Percentiles rank a stretch among this genome's conserved stretches.
Conservation (phyloP, 2,888 invertebrate species). For the Spisula solida region DNA sequence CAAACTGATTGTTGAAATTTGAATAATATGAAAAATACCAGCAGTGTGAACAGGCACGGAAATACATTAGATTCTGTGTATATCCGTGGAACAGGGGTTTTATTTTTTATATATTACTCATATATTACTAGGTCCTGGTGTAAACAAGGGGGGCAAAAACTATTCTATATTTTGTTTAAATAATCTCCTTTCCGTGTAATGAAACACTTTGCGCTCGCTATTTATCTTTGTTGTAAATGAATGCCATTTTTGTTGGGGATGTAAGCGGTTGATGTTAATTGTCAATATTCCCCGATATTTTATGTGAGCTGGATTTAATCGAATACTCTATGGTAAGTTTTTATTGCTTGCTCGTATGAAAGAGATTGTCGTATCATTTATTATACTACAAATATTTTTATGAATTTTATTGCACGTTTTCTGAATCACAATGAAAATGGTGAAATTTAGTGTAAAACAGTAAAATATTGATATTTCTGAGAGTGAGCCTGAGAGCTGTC, state of each 20-base stretch:
- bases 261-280: conserved; percentile 10
- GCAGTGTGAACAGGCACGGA: too few species aligned
- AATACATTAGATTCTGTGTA: too few species aligned
- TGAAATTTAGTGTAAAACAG: not conserved
- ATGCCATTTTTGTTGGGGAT: not conserved
- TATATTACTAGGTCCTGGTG: too few species aligned
- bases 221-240: not conserved
- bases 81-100: too few species aligned
- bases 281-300: not conserved
- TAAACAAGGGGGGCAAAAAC: not conserved
- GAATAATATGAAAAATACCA: too few species aligned
- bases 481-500: not conserved
- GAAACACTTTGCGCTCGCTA: not conserved
- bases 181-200: not conserved
- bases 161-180: not conserved
- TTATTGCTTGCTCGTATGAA: not conserved
- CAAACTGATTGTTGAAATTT: too few species aligned
- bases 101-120: too few species aligned
- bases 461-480: not conserved
- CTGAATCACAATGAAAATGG: not conserved
- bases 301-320: not conserved
- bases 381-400: not conserved
- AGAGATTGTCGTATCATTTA: not conserved
- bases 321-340: not conserved
- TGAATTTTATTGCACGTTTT: not conserved